Evolutionary conservation across 2,113 vertebrate genomes (phyloP).

Genomic region (Sarotherodon lohbergeri): DNA sequence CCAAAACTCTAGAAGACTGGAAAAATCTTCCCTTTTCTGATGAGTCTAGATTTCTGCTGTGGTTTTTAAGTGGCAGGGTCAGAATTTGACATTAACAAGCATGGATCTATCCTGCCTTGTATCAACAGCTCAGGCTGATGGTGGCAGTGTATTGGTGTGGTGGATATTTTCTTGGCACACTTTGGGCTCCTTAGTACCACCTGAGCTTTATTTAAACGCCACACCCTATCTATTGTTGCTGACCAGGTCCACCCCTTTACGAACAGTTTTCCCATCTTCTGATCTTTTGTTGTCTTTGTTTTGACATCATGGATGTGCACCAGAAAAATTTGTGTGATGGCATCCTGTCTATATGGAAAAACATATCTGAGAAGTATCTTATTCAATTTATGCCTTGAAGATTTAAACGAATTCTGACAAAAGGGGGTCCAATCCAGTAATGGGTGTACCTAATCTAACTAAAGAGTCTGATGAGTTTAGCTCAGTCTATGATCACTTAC

Average conservation of each 20-base stretch:
- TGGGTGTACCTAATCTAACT: neutral
- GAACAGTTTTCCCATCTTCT: neutral
- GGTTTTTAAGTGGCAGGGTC: neutral
- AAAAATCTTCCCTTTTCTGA: neutral
- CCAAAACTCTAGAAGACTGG: neutral
- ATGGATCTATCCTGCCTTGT: neutral
- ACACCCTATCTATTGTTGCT: neutral
- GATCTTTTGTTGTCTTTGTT: neutral
- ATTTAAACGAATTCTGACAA: neutral
- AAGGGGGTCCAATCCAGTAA: neutral
- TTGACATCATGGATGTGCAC: neutral
- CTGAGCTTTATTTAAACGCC: neutral
- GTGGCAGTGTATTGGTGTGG: neutral
- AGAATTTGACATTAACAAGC: neutral
- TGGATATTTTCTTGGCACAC: neutral
- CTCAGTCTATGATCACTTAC: neutral
- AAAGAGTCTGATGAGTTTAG: neutral
- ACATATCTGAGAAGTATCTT: neutral
- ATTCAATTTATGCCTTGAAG: neutral
- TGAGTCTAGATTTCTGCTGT: neutral
- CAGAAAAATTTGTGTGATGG: fast-evolving
- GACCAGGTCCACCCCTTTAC: neutral
- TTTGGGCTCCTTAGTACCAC: neutral
- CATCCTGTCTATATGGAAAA: neutral
- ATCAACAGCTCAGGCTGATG: neutral